These are phyloP conservation scores for Iselma pallidipennis DNA, from an alignment of 2,888 invertebrate genomes.

Conservation along the genomic window DNA sequence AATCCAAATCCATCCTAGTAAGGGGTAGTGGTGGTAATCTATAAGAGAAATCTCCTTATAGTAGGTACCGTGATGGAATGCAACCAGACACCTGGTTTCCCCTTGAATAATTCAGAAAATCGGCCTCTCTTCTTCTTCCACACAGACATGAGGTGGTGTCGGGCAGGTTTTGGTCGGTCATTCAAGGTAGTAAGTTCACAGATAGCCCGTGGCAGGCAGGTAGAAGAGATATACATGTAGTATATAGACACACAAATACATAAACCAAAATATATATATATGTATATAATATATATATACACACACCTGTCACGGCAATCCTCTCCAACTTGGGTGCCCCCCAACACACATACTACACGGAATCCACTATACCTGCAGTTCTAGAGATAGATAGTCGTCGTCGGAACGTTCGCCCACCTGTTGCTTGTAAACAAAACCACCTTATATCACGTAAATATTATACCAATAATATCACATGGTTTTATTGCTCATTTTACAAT, in stretches of 20 bases:
- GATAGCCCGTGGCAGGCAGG: conserved; percentile 37
- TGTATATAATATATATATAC: not conserved
- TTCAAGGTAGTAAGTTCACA: conserved; percentile 47
- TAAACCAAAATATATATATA: not conserved
- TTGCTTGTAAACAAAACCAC: conserved; percentile 25
- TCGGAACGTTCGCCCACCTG: conserved; percentile 23
- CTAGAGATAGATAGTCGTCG: conserved; percentile 14
- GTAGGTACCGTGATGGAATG: conserved; percentile 11
- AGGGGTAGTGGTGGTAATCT: not conserved
- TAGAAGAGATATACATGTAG: conserved; percentile 9
- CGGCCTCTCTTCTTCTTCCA: not conserved
- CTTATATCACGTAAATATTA: not conserved
- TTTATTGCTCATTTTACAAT: conserved; percentile 3
- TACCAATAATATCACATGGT: conserved; percentile 24
- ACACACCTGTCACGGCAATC: conserved; percentile 20
- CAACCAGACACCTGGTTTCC: not conserved
- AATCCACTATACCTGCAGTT: too few relatives aligned
- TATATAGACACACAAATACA: conserved; percentile 6
- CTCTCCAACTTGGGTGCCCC: conserved; percentile 16
- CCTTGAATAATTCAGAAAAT: conserved; percentile 1
- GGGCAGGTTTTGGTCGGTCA: conserved; percentile 44
- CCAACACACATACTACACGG: not conserved
- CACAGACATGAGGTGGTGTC: not conserved
- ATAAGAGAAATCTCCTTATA: not conserved
- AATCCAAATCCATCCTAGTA: too few relatives aligned